phyloP scores from a whole-genome alignment of 2,888 invertebrate species.

The Xanthia icteritia region DNA sequence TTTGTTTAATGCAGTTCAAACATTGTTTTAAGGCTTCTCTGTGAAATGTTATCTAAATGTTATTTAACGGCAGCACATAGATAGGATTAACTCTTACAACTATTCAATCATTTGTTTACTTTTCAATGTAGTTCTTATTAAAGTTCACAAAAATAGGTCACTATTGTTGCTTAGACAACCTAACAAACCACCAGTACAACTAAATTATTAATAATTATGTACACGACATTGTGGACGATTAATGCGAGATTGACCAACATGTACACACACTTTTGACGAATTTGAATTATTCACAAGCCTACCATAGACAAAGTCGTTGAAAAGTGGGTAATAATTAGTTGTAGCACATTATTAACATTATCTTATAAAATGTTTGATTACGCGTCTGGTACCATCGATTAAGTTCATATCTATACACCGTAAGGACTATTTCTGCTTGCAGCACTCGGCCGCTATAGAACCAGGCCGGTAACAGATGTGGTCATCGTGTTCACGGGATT shows the following conservation, averaged over 20 bases:
- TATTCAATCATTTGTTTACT: constrained; percentile 36
- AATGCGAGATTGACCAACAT: constrained; percentile 24
- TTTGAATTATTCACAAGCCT: neutral
- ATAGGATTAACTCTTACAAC: constrained; percentile 44
- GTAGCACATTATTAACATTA: constrained; percentile 2
- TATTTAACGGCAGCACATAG: constrained; percentile 39
- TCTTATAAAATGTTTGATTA: neutral
- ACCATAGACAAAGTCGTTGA: neutral
- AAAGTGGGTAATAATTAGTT: constrained; percentile 4
- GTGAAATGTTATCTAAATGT: constrained; percentile 51
- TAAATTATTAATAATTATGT: constrained; percentile 49
- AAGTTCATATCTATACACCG: too few relatives aligned
- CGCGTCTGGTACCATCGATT: neutral
- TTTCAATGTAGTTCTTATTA: constrained; percentile 21
- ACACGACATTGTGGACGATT: constrained; percentile 39
- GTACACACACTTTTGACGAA: constrained; percentile 19
- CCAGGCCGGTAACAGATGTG: too few relatives aligned
- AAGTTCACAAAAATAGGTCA: constrained; percentile 22
- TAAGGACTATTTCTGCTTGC: too few relatives aligned
- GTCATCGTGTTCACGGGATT: too few relatives aligned
- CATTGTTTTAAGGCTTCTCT: constrained; percentile 50
- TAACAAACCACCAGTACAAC: constrained; percentile 38
- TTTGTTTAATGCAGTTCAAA: constrained; percentile 41
- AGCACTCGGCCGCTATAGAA: too few relatives aligned
- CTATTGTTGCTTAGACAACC: constrained; percentile 20